These are phyloP conservation scores for Tinea semifulvella DNA, from an alignment of 2,888 invertebrate genomes.

Conservation along the genomic window DNA sequence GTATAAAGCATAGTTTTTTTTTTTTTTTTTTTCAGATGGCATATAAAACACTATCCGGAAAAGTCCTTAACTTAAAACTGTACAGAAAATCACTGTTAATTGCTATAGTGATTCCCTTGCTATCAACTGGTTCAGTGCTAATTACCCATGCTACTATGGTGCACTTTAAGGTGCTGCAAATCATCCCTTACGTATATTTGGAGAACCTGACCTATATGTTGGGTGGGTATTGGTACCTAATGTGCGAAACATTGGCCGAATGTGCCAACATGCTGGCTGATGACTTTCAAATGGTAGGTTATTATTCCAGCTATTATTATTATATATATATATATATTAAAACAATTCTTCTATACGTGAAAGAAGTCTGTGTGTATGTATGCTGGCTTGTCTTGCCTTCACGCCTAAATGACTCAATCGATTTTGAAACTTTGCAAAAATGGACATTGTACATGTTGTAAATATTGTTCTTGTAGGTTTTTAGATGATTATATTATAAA, in stretches of 20 bases:
- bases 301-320: too few species aligned
- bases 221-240: constrained; percentile 76
- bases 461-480: too few species aligned
- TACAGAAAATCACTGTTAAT: constrained; percentile 68
- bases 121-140: constrained; percentile 71
- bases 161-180: constrained; percentile 70
- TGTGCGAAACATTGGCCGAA: constrained; percentile 71
- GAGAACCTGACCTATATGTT: constrained; percentile 74
- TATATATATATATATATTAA: too few species aligned
- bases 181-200: constrained; percentile 74
- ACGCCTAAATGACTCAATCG: too few species aligned
- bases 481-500: too few species aligned
- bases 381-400: too few species aligned
- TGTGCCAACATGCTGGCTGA: constrained; percentile 73
- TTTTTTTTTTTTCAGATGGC: constrained; percentile 45
- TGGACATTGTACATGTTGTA: too few species aligned
- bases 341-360: too few species aligned
- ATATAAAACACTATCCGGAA: constrained; percentile 69
- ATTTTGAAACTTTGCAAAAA: too few species aligned
- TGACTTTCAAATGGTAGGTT: constrained; percentile 71
- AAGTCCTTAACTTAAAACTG: constrained; percentile 62
- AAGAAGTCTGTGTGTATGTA: too few species aligned
- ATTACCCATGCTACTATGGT: constrained; percentile 77
- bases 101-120: constrained; percentile 65
- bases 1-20: too few species aligned